phyloP scores from a whole-genome alignment of 2,888 invertebrate species.

The Orthosia incerta region DNA sequence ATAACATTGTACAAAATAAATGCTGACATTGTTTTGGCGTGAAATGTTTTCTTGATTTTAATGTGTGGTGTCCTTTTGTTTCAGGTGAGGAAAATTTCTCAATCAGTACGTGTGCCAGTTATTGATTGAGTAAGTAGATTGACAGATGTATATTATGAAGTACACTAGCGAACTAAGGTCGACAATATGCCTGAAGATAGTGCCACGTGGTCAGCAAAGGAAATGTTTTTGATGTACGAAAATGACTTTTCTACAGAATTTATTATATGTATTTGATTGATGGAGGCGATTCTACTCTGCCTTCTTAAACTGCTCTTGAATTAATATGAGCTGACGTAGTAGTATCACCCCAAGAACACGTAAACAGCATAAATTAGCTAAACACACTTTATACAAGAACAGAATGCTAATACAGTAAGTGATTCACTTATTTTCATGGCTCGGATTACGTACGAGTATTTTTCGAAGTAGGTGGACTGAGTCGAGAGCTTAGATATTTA shows the following conservation, averaged over 20 bases:
- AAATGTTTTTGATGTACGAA: too few species aligned
- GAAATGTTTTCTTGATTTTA: conserved; percentile 29
- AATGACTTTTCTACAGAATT: too few species aligned
- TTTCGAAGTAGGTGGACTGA: conserved; percentile 34
- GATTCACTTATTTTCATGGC: conserved; percentile 51
- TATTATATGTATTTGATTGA: too few species aligned
- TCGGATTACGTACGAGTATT: conserved; percentile 34
- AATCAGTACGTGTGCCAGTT: conserved; percentile 21
- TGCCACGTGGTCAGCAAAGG: too few species aligned
- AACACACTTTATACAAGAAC: conserved; percentile 6
- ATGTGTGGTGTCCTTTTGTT: conserved; percentile 63
- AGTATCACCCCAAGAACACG: conserved; percentile 7
- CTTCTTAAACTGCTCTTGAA: conserved; percentile 14
- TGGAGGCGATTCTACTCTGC: neutral
- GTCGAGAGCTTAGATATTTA: conserved; percentile 31
- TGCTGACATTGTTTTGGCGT: conserved; percentile 19
- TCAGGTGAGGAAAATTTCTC: conserved; percentile 67
- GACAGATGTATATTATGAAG: neutral
- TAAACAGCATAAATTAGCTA: conserved; percentile 34
- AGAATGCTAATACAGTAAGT: conserved; percentile 39
- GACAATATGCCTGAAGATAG: neutral
- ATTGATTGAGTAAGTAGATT: conserved; percentile 36
- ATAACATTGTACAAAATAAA: conserved; percentile 32
- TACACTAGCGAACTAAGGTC: neutral
- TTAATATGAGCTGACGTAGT: conserved; percentile 24